Evolutionary conservation across 2,113 vertebrate genomes (phyloP).

Genomic region (Colius striatus): DNA sequence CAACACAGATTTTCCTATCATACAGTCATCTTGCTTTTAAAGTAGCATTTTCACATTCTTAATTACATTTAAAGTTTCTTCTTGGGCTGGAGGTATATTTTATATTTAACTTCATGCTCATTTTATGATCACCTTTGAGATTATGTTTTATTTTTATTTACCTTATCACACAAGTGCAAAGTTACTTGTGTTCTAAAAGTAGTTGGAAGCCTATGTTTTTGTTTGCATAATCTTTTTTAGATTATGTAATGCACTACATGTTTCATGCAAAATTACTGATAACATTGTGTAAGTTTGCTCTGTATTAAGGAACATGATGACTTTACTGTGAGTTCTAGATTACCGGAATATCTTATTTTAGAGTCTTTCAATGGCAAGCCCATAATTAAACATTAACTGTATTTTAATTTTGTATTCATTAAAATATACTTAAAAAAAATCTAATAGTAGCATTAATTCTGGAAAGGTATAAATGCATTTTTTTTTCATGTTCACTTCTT

Average conservation of each 20-base stretch:
- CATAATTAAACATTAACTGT: neutral
- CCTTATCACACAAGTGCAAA: neutral
- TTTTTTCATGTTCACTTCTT: neutral
- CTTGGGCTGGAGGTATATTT: neutral
- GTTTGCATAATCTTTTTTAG: neutral
- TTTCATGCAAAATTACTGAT: neutral
- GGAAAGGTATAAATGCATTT: neutral
- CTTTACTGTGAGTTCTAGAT: neutral
- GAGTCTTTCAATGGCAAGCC: neutral
- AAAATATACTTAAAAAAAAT: neutral
- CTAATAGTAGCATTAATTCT: neutral
- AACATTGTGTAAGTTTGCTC: neutral
- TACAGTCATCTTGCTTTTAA: neutral
- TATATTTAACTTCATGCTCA: neutral
- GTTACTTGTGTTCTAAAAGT: neutral
- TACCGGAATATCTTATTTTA: neutral
- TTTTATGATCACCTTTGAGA: neutral
- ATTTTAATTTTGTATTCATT: neutral
- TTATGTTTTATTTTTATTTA: neutral
- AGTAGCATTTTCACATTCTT: neutral
- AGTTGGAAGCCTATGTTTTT: neutral
- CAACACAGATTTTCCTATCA: neutral
- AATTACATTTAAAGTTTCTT: neutral
- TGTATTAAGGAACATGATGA: neutral
- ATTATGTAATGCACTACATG: fast-evolving